Base-by-base conservation (phyloP, 2,797 vertebrate species). In the Harpagifer antarcticus region DNA sequence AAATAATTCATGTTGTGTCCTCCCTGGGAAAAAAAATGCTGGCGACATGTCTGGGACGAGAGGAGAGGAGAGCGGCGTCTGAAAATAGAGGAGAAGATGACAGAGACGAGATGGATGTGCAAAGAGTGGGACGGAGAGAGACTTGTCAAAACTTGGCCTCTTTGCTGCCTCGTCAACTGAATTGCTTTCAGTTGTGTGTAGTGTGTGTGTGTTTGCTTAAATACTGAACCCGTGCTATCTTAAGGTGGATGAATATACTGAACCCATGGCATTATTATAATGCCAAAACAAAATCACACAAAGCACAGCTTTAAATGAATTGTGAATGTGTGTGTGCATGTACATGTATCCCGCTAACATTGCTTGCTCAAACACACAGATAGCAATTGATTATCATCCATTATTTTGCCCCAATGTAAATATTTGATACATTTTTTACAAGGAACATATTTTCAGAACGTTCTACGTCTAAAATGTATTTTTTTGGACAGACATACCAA, bases 1-100 rank as follows among this genome's bases (percentile, higher is more conserved):
- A 82, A 91, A 91, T 88, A 85, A 91, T 91, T 91, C 3, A 88
- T 89, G 87, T 23, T 52, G 72, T 80, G 74, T 72, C 65, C 17
- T 74, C 49, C 37, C 47, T 64, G 74, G 49, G 31, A 23, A 49
- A 58, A 55, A 50, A 31, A 55, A 70, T 59, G 66, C 81, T 82
- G 79, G 77, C 16, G 63, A 86, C 88, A 88, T 86, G 84, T 88
- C 78, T 90, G 79, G 64, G 62, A 71, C 0, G 6, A 78, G 66
- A 68, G 55, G 59, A 67, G 81, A 78, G 79, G 62, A 79, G 72
- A 64, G 60, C 2, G 15, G 61, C 1, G 42, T 80, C 85, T 83
- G 72, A 77, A 89, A 84, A 81, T 71, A 86, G 79, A 77, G 61
- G 59, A 66, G 44, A 19, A 59, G 27, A 76, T 65, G 73, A 84